phyloP scores from a whole-genome alignment of 2,113 vertebrate species.

The Pachyramphus minor region DNA sequence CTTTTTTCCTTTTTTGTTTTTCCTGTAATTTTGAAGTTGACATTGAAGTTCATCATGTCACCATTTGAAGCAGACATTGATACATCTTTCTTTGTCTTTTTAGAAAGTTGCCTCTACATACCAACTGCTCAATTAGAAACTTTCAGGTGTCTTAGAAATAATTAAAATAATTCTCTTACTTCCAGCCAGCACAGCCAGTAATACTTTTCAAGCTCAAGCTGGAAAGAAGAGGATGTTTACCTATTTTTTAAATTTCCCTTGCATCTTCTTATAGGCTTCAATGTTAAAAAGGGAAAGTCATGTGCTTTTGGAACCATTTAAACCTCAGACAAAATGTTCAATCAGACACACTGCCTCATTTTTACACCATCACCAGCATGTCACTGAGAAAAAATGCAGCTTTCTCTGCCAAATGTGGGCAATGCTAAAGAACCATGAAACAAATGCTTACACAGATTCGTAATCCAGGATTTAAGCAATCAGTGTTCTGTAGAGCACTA shows the following conservation, averaged over 20 bases:
- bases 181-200: not conserved
- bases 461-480: conserved; percentile 48
- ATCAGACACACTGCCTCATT: conserved; percentile 27
- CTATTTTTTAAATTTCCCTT: not conserved
- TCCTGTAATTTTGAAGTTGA: not conserved
- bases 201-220: not conserved
- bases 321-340: conserved; percentile 40
- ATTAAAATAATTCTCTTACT: not conserved
- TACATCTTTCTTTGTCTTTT: not conserved
- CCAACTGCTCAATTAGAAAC: not conserved
- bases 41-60: not conserved
- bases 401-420: conserved; percentile 41
- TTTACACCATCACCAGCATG: conserved; percentile 28
- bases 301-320: conserved; percentile 35
- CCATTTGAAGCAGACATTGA: not conserved
- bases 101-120: not conserved
- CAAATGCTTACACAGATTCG: conserved; percentile 56
- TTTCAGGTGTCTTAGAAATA: not conserved
- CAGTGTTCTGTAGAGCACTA: not conserved
- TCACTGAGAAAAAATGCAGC: conserved; percentile 40
- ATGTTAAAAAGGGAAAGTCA: conserved; percentile 6
- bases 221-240: not conserved
- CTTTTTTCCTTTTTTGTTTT: not conserved
- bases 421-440: conserved; percentile 41
- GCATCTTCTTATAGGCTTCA: not conserved